These are phyloP conservation scores for Alloscopus bannaensis DNA, from an alignment of 2,888 invertebrate genomes.

Conservation along the genomic window DNA sequence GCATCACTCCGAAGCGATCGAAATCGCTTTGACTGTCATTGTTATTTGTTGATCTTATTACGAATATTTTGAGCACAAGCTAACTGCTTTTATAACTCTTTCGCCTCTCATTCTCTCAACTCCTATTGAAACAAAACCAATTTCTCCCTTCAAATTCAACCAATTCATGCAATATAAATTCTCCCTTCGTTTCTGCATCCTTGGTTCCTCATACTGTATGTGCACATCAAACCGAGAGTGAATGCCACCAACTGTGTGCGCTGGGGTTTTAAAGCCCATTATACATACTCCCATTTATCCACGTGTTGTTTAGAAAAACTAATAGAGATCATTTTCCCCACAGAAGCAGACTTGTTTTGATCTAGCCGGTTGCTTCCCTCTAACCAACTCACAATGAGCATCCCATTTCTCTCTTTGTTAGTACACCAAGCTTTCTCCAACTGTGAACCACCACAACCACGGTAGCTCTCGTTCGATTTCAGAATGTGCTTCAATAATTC, in stretches of 20 bases:
- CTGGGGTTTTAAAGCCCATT: constrained; percentile 35
- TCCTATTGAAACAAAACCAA: too few relatives aligned
- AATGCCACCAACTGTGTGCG: too few relatives aligned
- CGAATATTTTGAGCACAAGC: constrained; percentile 12
- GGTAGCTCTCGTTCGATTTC: too few relatives aligned
- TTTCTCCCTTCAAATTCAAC: too few relatives aligned
- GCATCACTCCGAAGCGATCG: constrained; percentile 46
- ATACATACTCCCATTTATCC: constrained; percentile 40
- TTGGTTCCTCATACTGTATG: too few relatives aligned
- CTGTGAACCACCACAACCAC: too few relatives aligned
- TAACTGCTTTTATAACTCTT: neutral
- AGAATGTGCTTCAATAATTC: too few relatives aligned
- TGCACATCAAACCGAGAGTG: too few relatives aligned
- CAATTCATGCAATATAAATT: too few relatives aligned
- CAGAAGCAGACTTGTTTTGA: constrained; percentile 32
- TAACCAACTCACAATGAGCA: neutral
- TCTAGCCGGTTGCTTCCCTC: constrained; percentile 26
- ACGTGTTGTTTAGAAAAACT: constrained; percentile 50
- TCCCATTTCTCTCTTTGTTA: too few relatives aligned
- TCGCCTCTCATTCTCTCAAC: neutral
- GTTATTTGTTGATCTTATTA: constrained; percentile 60
- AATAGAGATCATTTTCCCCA: constrained; percentile 47
- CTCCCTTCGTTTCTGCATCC: too few relatives aligned
- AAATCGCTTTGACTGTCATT: constrained; percentile 47
- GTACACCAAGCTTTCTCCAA: too few relatives aligned